Conservation (phyloP, 2,888 invertebrate genomes). For the Pyrrhosoma nymphula region DNA sequence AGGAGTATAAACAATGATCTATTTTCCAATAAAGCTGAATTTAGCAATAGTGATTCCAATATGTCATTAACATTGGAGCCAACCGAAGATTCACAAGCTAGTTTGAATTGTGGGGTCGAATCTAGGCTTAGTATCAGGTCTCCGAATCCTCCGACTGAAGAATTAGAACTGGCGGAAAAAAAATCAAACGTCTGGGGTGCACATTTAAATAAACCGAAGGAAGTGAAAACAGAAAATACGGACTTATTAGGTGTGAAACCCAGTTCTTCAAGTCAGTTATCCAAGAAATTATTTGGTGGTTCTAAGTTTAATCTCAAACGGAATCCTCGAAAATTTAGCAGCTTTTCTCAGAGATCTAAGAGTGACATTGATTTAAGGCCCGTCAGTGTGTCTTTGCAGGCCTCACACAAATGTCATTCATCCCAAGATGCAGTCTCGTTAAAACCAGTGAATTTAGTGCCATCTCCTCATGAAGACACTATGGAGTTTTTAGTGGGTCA, state of each 20-base stretch:
- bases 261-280: constrained; percentile 79
- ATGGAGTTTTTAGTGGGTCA: constrained; percentile 13
- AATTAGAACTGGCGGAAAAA: constrained; percentile 71
- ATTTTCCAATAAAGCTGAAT: not conserved
- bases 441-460: constrained; percentile 17
- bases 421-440: constrained; percentile 1
- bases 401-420: constrained; percentile 4
- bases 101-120: not conserved
- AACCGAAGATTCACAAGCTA: not conserved
- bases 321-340: constrained; percentile 86
- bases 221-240: constrained; percentile 71
- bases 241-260: constrained; percentile 68
- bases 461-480: constrained; percentile 68
- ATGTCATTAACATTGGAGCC: constrained; percentile 1
- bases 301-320: constrained; percentile 84
- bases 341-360: constrained; percentile 50
- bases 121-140: not conserved
- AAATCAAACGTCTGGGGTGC: constrained; percentile 78
- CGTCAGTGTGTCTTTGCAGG: not conserved
- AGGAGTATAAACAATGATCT: not conserved
- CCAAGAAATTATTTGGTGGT: constrained; percentile 85
- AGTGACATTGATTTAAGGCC: not conserved
- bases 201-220: constrained; percentile 77
- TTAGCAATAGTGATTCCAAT: not conserved
- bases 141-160: not conserved